A percentile compares a stretch with the other conserved stretches of the same genome.
These are phyloP conservation scores for Coremacera marginata DNA, from an alignment of 2,888 invertebrate genomes.

Conservation along the genomic window DNA sequence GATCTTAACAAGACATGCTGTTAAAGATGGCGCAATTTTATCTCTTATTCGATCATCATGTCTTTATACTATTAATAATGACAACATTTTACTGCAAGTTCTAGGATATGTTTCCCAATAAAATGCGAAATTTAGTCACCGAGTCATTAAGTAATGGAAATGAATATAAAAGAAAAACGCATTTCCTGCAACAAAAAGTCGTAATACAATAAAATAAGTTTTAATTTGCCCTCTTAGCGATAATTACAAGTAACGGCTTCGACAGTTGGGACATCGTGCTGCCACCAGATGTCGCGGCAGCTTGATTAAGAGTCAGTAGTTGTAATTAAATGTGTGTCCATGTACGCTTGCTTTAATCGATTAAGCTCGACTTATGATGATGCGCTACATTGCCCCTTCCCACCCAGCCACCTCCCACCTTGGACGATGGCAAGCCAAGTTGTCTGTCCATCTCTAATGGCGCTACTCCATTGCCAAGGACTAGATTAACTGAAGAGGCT, in stretches of 20 bases:
- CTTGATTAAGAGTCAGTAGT: not conserved
- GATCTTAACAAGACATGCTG: no score
- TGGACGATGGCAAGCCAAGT: not conserved
- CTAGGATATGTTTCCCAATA: no score
- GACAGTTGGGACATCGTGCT: not conserved
- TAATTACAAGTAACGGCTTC: constrained; percentile 3
- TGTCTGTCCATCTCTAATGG: not conserved
- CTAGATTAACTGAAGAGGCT: not conserved
- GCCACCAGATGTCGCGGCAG: not conserved
- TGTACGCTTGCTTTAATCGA: constrained; percentile 22
- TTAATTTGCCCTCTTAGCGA: constrained; percentile 5
- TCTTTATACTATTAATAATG: no score
- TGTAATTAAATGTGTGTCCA: constrained; percentile 13
- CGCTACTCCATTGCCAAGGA: not conserved
- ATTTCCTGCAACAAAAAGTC: not conserved
- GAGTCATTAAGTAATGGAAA: no score
- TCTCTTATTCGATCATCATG: no score
- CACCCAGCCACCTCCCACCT: not conserved
- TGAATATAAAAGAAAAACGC: no score
- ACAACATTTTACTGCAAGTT: no score
- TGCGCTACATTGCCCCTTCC: not conserved
- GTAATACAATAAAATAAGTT: constrained; percentile 1
- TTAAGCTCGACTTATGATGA: constrained; percentile 14
- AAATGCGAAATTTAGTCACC: no score
- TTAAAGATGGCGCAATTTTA: no score